Percentiles rank a stretch among this genome's conserved stretches.
Conservation (phyloP, 2,113 vertebrate genomes). For the Crotalus horridus region DNA sequence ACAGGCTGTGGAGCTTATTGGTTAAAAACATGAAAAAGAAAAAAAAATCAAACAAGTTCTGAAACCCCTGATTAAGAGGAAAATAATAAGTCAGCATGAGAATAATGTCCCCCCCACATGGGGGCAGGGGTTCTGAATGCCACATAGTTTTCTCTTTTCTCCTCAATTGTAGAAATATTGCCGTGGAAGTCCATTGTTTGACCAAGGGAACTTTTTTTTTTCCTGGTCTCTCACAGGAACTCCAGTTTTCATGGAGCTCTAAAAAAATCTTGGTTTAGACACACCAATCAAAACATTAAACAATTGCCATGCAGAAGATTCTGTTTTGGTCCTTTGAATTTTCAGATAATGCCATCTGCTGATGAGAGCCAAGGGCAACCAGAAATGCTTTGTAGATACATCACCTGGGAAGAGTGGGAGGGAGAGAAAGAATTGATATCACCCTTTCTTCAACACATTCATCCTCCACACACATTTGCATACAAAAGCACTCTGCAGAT, state of each 20-base stretch:
- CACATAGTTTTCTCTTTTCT: background rate
- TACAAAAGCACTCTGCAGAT: background rate
- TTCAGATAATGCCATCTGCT: conserved; percentile 21
- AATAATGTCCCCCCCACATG: background rate
- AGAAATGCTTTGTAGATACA: conserved; percentile 19
- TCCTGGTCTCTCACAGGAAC: background rate
- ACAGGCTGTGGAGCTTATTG: background rate
- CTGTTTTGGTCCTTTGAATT: conserved; percentile 3
- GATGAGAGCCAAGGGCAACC: conserved; percentile 42
- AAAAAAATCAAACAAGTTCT: background rate
- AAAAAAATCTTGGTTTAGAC: background rate
- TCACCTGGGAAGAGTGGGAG: background rate
- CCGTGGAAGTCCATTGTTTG: background rate
- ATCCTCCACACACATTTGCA: background rate
- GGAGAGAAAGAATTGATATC: background rate
- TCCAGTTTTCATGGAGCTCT: background rate
- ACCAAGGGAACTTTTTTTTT: background rate
- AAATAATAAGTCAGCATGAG: background rate
- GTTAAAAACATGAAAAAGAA: background rate
- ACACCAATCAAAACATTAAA: background rate
- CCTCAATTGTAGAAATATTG: background rate
- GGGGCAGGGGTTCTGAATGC: background rate
- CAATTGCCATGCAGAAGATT: conserved; percentile 5
- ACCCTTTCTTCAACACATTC: background rate
- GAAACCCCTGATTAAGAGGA: background rate